Base-by-base conservation (phyloP, 2,888 invertebrate species). In the Philaethria dido region DNA sequence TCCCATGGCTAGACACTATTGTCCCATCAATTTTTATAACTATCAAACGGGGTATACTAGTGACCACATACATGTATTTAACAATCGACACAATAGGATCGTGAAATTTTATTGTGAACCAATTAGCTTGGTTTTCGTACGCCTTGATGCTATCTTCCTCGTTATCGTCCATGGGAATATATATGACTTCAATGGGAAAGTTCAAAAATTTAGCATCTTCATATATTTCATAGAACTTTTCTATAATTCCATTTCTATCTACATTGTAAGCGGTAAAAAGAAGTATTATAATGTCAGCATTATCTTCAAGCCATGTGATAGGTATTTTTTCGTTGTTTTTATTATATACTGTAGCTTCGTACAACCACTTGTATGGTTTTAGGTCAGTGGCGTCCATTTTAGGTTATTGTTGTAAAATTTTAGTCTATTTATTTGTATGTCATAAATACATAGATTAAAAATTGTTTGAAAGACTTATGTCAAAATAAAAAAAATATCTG, bases 101-200 rank as follows among this genome's bases (percentile, higher is more conserved):
- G 72, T 79, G 69, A 73, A 77, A 81, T 8, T 74, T 74, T 11
- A 91, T 80, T 52, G 86, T 84, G 62, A 92, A 92, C 92, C 92
- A 92, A 62, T 92, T 92, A 0, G 92, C 92, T 80, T 92, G 92
- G 0, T 72, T 68, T 0, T 81, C 73, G 65, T 74, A 91, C 20
- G 81, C 79, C 0, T 66, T 59, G 16, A 62, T 62, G 77, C 83
- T 85, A 0, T 85, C 82, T 1, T 74, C 73, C 57, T 82, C 77
- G 0, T 65, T 80, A 0, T 85, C 85, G 44, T 92, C 92, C 77
- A 88, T 75, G 0, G 92, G 88, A 0, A 91, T 70, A 42, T 89
- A 80, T 2, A 92, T 82, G 0, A 92, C 92, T 80, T 92, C 92
- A 44, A 92, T 75, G 0, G 91, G 89, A 1, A 91, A 20, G 68